phyloP scores from a whole-genome alignment of 1,140 invertebrate species.

The Condylostylus longicornis region DNA sequence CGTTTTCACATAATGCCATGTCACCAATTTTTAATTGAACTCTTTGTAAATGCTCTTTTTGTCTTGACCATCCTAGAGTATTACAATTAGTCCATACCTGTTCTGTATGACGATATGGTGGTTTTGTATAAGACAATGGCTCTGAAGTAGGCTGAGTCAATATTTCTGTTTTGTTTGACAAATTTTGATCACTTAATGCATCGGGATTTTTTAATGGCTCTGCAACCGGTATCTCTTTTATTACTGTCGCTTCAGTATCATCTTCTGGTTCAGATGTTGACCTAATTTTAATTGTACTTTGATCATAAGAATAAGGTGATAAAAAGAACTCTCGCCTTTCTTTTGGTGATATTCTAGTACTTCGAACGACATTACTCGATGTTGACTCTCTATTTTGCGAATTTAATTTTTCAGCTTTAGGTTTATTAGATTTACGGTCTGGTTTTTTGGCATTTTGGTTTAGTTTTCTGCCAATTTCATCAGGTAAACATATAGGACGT shows the following conservation, averaged over 20 bases:
- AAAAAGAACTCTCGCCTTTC: slow-evolving; percentile 28
- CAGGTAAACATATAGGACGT: slow-evolving; percentile 62
- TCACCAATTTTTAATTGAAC: slow-evolving; percentile 54
- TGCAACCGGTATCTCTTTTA: slow-evolving; percentile 1
- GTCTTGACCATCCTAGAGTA: slow-evolving; percentile 67
- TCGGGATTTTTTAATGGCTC: not conserved
- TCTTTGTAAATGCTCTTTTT: slow-evolving; percentile 60
- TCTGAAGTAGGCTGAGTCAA: not conserved
- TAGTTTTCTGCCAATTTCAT: slow-evolving; percentile 25
- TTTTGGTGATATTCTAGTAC: slow-evolving; percentile 13
- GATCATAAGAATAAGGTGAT: slow-evolving; percentile 14
- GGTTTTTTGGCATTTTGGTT: slow-evolving; percentile 16
- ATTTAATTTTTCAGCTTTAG: slow-evolving; percentile 23
- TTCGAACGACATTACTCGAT: too few relatives aligned
- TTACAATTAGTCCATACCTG: slow-evolving; percentile 47
- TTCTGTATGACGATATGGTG: slow-evolving; percentile 6
- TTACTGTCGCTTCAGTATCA: slow-evolving; percentile 7
- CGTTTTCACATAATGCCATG: slow-evolving; percentile 68
- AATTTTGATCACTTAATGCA: too few relatives aligned
- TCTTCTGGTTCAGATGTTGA: not conserved
- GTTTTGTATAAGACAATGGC: not conserved
- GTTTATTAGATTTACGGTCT: slow-evolving; percentile 20
- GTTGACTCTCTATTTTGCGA: too few relatives aligned
- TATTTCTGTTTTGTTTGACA: too few relatives aligned
- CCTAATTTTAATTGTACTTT: not conserved